phyloP scores from a whole-genome alignment of 2,797 vertebrate genomes.

The Silurus lanzhouensis region DNA sequence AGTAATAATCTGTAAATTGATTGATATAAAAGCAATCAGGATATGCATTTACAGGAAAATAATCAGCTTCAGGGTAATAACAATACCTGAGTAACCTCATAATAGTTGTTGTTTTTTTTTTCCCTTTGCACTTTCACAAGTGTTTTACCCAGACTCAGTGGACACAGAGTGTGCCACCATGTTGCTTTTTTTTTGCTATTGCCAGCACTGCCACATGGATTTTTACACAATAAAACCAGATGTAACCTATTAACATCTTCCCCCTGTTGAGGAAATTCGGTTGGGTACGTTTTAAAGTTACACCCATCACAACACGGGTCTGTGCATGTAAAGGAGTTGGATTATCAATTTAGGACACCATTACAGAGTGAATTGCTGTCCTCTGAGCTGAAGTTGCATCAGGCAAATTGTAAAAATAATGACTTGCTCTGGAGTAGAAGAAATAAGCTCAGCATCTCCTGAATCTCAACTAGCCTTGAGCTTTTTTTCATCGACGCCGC shows the following conservation, averaged over 20 bases:
- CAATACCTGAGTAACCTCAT: not conserved
- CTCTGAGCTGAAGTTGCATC: conserved; percentile 70
- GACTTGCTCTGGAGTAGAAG: conserved; percentile 37
- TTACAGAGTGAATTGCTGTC: conserved; percentile 61
- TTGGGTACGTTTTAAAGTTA: conserved; percentile 27
- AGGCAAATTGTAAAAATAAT: conserved; percentile 60
- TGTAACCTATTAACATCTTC: not conserved
- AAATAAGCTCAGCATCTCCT: conserved; percentile 52
- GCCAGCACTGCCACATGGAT: not conserved
- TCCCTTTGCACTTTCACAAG: not conserved
- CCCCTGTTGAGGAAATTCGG: conserved; percentile 3
- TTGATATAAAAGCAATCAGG: not conserved
- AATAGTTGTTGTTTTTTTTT: not conserved
- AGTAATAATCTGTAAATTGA: no score
- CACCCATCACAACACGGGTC: conserved; percentile 9
- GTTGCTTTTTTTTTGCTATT: not conserved
- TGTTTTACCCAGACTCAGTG: not conserved
- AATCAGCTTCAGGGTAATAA: not conserved
- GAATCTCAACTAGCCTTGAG: conserved; percentile 62
- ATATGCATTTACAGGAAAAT: not conserved
- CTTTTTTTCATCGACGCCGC: conserved; percentile 9
- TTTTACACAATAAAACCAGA: conserved; percentile 4
- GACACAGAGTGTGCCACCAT: not conserved
- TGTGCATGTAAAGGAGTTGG: conserved; percentile 2
- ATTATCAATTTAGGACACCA: conserved; percentile 37